Percentiles rank a stretch among this genome's conserved stretches.
phyloP scores from a whole-genome alignment of 1,140 invertebrate species.

The Radopholus similis region DNA sequence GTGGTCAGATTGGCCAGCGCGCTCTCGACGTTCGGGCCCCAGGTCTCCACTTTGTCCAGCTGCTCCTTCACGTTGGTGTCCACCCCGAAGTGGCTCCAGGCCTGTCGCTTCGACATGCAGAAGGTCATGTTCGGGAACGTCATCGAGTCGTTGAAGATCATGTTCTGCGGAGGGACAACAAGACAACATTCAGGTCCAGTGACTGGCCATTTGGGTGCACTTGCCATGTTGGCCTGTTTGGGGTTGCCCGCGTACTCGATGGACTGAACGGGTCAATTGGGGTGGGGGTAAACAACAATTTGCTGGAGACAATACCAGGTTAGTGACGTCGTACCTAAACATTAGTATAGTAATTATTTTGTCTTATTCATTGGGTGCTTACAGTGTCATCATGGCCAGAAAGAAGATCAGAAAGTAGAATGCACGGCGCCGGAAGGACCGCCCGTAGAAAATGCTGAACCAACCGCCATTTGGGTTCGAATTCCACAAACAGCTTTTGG shows the following conservation, averaged over 20 bases:
- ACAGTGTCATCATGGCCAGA: conserved; percentile 26
- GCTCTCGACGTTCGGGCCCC: conserved; percentile 22
- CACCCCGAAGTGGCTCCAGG: conserved; percentile 37
- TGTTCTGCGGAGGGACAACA: conserved; percentile 6
- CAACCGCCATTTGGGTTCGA: not conserved
- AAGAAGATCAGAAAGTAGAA: conserved; percentile 35
- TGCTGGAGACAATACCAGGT: not conserved
- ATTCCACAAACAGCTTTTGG: no score
- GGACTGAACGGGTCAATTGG: not conserved
- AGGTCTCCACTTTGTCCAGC: not conserved
- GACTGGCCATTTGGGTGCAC: not conserved
- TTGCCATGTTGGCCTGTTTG: conserved; percentile 27
- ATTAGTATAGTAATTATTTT: not conserved
- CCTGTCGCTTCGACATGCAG: conserved; percentile 37
- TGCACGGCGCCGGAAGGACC: conserved; percentile 24
- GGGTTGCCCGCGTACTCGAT: conserved; percentile 18
- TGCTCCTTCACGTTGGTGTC: not conserved
- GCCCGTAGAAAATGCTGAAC: conserved; percentile 20
- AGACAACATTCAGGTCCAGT: not conserved
- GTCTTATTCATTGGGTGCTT: not conserved
- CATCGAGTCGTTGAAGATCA: conserved; percentile 28
- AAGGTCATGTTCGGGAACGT: conserved; percentile 34
- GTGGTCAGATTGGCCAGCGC: conserved; percentile 26
- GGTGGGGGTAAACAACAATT: not conserved
- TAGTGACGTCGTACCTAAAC: not conserved